Percentiles rank a stretch among this genome's conserved stretches.
phyloP scores from a whole-genome alignment of 2,797 vertebrate species.

The Argyrosomus regius region DNA sequence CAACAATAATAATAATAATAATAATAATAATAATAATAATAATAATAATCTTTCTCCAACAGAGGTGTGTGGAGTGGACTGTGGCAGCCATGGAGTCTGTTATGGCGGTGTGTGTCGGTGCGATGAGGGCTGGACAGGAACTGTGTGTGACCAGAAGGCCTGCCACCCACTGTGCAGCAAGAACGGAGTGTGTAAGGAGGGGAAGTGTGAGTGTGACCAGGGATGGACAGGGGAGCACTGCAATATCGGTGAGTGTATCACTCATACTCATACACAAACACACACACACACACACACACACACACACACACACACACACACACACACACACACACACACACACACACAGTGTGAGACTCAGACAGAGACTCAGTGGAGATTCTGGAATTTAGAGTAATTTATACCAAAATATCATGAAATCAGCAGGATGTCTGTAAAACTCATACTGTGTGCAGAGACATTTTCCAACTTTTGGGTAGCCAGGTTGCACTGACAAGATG shows the following conservation, averaged over 20 bases:
- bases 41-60: slow-evolving; percentile 2
- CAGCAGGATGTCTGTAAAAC: no score
- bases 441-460: no score
- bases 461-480: no score
- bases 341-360: neutral
- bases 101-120: slow-evolving; percentile 93
- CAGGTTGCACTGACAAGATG: no score
- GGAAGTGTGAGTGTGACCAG: slow-evolving; percentile 98
- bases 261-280: neutral
- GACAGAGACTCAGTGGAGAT: no score
- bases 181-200: slow-evolving; percentile 96
- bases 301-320: slow-evolving; percentile 1
- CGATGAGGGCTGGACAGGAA: slow-evolving; percentile 96
- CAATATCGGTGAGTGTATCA: slow-evolving; percentile 91
- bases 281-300: slow-evolving; percentile 12
- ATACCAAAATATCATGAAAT: no score
- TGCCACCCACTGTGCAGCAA: slow-evolving; percentile 95
- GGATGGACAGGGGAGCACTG: slow-evolving; percentile 99
- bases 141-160: slow-evolving; percentile 91
- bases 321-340: slow-evolving; percentile 1
- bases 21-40: no score
- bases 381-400: no score
- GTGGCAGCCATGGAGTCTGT: slow-evolving; percentile 92
- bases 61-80: slow-evolving; percentile 95
- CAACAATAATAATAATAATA: no score